These are phyloP conservation scores for Papilio elwesi DNA, from an alignment of 2,888 invertebrate species.

Conservation along the genomic window DNA sequence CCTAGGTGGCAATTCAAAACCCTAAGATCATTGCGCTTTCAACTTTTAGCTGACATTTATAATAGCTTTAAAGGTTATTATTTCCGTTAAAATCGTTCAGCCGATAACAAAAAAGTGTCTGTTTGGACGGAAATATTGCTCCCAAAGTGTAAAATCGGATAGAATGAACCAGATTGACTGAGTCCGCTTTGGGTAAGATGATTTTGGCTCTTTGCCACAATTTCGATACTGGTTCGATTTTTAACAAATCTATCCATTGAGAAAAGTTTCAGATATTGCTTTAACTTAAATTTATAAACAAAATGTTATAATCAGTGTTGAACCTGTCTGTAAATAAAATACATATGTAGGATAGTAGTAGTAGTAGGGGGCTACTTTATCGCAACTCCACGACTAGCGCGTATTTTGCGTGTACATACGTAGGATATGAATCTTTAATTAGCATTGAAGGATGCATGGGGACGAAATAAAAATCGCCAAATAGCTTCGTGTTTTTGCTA, in stretches of 20 bases:
- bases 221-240: slow-evolving; percentile 43
- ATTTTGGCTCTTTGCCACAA: slow-evolving; percentile 47
- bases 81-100: neutral
- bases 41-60: neutral
- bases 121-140: neutral
- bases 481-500: too few relatives aligned
- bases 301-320: neutral
- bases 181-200: slow-evolving; percentile 38
- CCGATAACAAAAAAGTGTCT: neutral
- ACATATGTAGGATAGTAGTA: too few relatives aligned
- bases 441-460: too few relatives aligned
- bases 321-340: too few relatives aligned
- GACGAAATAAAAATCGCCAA: too few relatives aligned
- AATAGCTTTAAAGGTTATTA: too few relatives aligned
- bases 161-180: slow-evolving; percentile 18
- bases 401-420: too few relatives aligned
- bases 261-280: slow-evolving; percentile 25
- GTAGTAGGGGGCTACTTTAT: too few relatives aligned
- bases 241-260: slow-evolving; percentile 46
- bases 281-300: neutral
- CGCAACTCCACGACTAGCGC: too few relatives aligned
- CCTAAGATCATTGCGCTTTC: neutral
- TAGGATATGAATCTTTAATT: too few relatives aligned
- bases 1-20: too few relatives aligned
- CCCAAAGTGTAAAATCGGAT: slow-evolving; percentile 12